Conservation (phyloP, 64 coral and sea anemone genomes). For the Stichodactyla mertensii region DNA sequence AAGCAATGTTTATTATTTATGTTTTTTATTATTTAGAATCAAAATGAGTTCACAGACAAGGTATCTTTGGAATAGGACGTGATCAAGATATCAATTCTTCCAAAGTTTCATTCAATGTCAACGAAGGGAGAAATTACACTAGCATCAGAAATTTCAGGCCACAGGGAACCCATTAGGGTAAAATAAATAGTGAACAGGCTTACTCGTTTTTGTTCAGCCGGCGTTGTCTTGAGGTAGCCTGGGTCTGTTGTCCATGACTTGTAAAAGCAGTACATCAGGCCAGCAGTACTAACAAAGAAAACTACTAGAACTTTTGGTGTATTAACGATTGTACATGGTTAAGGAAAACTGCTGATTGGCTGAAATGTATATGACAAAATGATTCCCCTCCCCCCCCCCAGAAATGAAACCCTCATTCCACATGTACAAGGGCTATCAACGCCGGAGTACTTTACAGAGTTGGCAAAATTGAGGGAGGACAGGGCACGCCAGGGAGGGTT, state of each 20-base stretch:
- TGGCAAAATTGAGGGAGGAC: no score
- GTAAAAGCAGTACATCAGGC: conserved; percentile 83
- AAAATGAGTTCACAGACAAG: no score
- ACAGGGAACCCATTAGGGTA: no score
- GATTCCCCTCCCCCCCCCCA: background rate
- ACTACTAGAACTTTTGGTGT: conserved; percentile 42
- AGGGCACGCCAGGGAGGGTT: no score
- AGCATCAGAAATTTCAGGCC: no score
- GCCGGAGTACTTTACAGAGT: background rate
- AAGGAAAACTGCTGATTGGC: conserved; percentile 40
- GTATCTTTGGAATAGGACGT: no score
- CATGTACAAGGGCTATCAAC: background rate
- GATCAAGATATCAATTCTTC: no score
- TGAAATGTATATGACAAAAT: background rate
- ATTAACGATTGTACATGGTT: conserved; percentile 60
- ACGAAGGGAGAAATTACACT: no score
- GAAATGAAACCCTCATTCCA: background rate
- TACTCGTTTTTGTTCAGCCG: conserved; percentile 69
- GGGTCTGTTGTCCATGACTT: conserved; percentile 90
- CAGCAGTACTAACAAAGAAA: conserved; percentile 65
- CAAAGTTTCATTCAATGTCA: no score
- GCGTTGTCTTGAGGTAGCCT: conserved; percentile 50
- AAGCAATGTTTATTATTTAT: no score
- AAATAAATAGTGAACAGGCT: background rate
- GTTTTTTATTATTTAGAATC: no score